Evolutionary conservation across 2,888 invertebrate genomes (phyloP), one percentile per base, ranked within the genome.

Genomic region (Herminia tarsipennalis): DNA sequence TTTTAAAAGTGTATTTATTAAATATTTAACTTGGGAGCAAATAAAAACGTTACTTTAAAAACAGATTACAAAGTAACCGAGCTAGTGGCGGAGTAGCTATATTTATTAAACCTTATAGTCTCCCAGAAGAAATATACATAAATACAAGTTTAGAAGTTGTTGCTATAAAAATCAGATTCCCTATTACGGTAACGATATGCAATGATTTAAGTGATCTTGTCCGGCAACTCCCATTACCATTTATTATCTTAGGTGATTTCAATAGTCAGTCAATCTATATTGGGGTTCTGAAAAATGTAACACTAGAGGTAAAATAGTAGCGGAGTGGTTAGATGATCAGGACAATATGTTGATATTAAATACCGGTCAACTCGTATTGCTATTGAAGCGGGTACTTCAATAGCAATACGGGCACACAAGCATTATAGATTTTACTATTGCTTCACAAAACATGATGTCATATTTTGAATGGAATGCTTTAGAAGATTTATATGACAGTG

Each of bases 381-480:
- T 16, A 16, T 9, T 5, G n/a, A 17, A 2, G 17, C 8, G 8
- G 3, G 14, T 44, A 49, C 22, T 52, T 49, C 41, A 18, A 45
- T 21, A 38, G 41, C 10, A 44, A 39, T 16, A 44, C 34, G 4
- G 42, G 55, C 24, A 22, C 12, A 47, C 47, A 4, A 51, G 56
- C 32, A 34, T 3, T 16, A 40, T 27, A 27, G 13, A 27, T 12
- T 13, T 27, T 12, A 13, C 52, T 39, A 28, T 56, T 1, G 46
- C 49, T 47, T 52, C 46, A 40, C 46, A 43, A 47, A 44, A 32
- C 48, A 53, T 50, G 37, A 24, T 22, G n/a, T 35, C 46, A 34
- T 56, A 52, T 56, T 56, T 56, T 49, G 52, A 52, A 21, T 56
- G 56, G 53, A 46, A 53, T 33, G 50, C 53, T n/a, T 28, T 56